Evolutionary conservation across 2,888 invertebrate genomes (phyloP).

Genomic region (Deladenus siricidicola): DNA sequence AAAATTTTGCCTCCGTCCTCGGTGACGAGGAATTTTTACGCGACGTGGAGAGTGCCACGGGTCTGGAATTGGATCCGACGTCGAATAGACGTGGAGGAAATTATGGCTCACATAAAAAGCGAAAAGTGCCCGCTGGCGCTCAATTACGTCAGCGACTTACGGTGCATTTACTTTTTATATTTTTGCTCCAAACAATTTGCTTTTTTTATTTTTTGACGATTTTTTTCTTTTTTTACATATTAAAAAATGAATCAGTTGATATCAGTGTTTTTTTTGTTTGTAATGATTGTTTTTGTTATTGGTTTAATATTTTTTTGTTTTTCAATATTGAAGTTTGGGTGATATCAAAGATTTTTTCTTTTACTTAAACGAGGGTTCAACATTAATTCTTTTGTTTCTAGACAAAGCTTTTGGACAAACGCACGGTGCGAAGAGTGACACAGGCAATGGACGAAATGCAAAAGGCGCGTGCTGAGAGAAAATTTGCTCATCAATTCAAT

Average conservation of each 20-base stretch:
- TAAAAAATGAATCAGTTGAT: background rate
- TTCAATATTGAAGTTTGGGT: background rate
- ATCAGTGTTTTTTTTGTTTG: background rate
- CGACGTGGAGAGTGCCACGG: slow-evolving; percentile 32
- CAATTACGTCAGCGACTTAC: background rate
- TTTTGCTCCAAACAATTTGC: too few species aligned
- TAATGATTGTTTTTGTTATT: background rate
- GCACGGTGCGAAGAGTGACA: slow-evolving; percentile 39
- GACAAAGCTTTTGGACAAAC: slow-evolving; percentile 44
- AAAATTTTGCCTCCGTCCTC: background rate
- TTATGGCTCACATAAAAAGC: slow-evolving; percentile 1
- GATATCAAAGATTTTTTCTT: background rate
- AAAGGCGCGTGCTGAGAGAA: slow-evolving; percentile 21
- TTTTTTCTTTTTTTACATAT: background rate
- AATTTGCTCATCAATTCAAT: slow-evolving; percentile 28
- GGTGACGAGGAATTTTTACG: slow-evolving; percentile 28
- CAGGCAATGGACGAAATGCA: slow-evolving; percentile 37
- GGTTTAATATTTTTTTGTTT: background rate
- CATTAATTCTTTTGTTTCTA: slow-evolving; percentile 15
- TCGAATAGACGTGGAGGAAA: background rate
- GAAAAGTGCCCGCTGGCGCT: slow-evolving; percentile 19
- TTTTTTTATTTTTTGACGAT: too few species aligned
- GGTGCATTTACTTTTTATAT: too few species aligned
- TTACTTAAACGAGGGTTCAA: background rate
- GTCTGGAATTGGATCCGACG: slow-evolving; percentile 13